phyloP scores from a whole-genome alignment of 2,888 invertebrate genomes.

The Pristionchus fissidentatus region DNA sequence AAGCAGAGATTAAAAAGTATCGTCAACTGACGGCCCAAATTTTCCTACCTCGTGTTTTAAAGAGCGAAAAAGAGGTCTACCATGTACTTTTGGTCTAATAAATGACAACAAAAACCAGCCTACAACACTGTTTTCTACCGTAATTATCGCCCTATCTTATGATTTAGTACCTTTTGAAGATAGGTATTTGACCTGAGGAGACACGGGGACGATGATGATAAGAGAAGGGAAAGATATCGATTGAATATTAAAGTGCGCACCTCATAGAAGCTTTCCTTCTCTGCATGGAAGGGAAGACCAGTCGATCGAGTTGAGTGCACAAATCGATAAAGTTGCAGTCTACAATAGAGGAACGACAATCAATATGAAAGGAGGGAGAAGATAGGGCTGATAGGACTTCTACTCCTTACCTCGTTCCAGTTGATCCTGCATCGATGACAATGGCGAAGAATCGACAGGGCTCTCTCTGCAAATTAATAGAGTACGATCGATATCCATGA shows the following conservation, averaged over 20 bases:
- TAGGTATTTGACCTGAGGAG: no score
- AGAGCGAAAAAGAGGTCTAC: background rate
- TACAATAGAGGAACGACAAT: background rate
- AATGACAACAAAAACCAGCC: no score
- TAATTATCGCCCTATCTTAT: no score
- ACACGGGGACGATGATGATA: no score
- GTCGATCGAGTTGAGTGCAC: conserved; percentile 41
- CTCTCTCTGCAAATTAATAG: conserved; percentile 39
- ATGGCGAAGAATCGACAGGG: conserved; percentile 72
- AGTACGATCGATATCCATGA: no score
- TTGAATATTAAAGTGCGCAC: conserved; percentile 74
- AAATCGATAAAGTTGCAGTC: conserved; percentile 44
- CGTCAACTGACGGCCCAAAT: no score
- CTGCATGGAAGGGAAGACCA: conserved; percentile 83
- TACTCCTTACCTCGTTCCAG: conserved; percentile 74
- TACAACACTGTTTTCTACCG: no score
- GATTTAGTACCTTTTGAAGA: no score
- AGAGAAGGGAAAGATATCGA: no score
- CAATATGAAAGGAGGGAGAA: conserved; percentile 54
- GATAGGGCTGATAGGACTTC: conserved; percentile 56
- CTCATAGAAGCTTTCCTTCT: conserved; percentile 86
- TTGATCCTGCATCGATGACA: conserved; percentile 75
- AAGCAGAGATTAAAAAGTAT: no score
- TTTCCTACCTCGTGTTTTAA: no score
- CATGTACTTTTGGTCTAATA: no score